Percentiles rank a stretch among this genome's conserved stretches.
Conservation (phyloP, 2,113 vertebrate genomes). For the Dasyornis broadbenti region DNA sequence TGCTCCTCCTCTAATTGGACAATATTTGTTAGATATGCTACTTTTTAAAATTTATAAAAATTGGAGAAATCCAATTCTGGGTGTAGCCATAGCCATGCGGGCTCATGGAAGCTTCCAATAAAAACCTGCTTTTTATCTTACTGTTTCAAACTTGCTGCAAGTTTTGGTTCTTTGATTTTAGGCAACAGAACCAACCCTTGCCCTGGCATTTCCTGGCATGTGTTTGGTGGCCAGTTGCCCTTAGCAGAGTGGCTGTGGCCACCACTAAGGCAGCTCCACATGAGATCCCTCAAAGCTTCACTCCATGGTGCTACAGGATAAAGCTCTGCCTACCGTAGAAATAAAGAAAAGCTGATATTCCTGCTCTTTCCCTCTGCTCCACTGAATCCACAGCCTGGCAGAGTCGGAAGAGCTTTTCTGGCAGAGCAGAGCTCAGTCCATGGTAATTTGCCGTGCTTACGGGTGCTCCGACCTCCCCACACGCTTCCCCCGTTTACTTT, state of each 20-base stretch:
- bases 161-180: no score
- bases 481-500: slow-evolving; percentile 1
- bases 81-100: no score
- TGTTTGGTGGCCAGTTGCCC: not conserved
- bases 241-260: accelerated
- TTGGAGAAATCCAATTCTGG: no score
- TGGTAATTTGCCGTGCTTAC: not conserved
- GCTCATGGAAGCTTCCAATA: no score
- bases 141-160: no score
- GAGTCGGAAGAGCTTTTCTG: not conserved
- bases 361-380: not conserved
- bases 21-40: no score
- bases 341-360: not conserved
- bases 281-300: not conserved
- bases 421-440: not conserved
- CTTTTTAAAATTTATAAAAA: no score
- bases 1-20: no score
- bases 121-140: no score
- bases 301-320: not conserved
- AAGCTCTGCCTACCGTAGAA: not conserved
- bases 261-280: not conserved
- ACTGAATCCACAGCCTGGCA: not conserved
- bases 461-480: slow-evolving; percentile 3
- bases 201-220: not conserved
- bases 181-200: not conserved